phyloP scores from a whole-genome alignment of 2,797 vertebrate genomes.

The Dipus sagitta region DNA sequence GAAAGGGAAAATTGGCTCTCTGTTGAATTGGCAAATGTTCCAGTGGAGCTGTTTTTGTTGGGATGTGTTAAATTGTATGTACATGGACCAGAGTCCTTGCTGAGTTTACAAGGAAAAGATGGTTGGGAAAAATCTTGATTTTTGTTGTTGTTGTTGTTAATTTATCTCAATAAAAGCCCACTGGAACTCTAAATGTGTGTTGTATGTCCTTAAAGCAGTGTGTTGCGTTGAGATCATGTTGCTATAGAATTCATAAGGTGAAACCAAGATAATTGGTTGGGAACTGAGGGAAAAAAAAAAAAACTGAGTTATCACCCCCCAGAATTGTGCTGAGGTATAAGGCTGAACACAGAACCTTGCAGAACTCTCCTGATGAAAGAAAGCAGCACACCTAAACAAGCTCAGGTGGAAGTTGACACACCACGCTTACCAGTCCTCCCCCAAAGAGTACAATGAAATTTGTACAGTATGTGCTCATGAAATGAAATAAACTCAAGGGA shows the following conservation, averaged over 20 bases:
- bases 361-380: neutral
- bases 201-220: constrained; percentile 35
- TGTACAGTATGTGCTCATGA: too few species aligned
- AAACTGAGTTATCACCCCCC: too few species aligned
- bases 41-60: constrained; percentile 87
- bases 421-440: too few species aligned
- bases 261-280: too few species aligned
- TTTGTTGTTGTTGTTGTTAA: constrained; percentile 87
- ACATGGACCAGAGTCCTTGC: constrained; percentile 71
- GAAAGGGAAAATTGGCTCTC: constrained; percentile 86
- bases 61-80: constrained; percentile 82
- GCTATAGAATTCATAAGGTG: neutral
- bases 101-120: constrained; percentile 74
- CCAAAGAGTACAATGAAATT: too few species aligned
- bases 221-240: neutral
- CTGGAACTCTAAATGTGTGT: constrained; percentile 91
- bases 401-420: too few species aligned
- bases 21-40: constrained; percentile 87
- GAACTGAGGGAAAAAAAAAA: too few species aligned
- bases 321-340: neutral
- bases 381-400: neutral
- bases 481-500: too few species aligned
- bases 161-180: constrained; percentile 97
- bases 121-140: constrained; percentile 87
- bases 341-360: neutral